Base-by-base conservation (phyloP, 2,888 invertebrate genomes). In the Nyleta sp. region DNA sequence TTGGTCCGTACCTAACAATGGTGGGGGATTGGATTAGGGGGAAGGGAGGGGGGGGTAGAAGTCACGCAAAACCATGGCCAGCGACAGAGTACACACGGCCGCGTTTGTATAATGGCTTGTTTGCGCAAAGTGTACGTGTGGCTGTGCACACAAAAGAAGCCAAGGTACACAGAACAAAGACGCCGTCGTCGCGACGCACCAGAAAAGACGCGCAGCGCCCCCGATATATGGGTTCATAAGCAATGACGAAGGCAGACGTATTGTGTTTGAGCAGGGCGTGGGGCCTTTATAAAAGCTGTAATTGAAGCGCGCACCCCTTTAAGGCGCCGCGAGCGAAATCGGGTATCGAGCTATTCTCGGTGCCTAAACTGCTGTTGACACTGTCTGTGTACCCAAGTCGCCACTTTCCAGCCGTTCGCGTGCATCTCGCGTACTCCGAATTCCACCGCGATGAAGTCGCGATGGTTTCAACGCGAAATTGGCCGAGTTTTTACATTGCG, bases 251-350 rank as follows among this genome's bases (percentile, higher is more conserved):
- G 81, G 75, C 28, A 28, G 82, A 84, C 83, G 84, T 84, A 86
- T 86, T 87, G 83, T 87, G 85, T 87, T 87, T 87, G 85, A 86
- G 82, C 80, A 86, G 84, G 87, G 87, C 83, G 87, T 86, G 87
- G 85, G 81, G 81, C 79, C 79, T 82, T 65, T 75, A 82, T 85
- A 85, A 85, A 84, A 86, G 87, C 81, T 85, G 84, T 86, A 88
- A 87, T 87, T 85, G 86, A 86, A 86, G 10, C 28, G 10, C 28
- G 68, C 83, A 82, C 83, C 81, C 80, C 84, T 83, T 82, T 80
- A 80, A 83, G 83, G 81, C 80, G 83, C 80, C 71, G 42, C 68
- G 78, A 73, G 77, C 57, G 82, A 79, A 75, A 82, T 82, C 83
- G 81, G 77, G 72, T 81, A 53, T 78, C 64, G 65, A 73, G 80